Evolutionary conservation across 2,797 vertebrate species (phyloP).

Genomic region (Eulemur albifrons): DNA sequence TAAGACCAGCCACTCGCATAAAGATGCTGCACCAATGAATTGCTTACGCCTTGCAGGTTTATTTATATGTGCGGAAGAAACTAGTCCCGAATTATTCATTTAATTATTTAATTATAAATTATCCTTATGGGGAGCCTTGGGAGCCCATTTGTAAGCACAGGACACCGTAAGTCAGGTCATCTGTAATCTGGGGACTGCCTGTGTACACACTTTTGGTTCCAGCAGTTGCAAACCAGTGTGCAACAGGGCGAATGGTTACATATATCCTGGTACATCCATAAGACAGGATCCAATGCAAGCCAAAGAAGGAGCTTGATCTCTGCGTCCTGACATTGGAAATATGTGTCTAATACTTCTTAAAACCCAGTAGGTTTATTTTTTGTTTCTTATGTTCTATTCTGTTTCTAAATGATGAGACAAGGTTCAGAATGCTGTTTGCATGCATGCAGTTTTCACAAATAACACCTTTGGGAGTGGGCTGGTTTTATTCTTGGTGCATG

Average conservation of each 20-base stretch:
- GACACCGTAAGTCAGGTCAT: too few relatives aligned
- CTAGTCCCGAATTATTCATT: too few relatives aligned
- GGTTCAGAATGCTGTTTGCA: neutral
- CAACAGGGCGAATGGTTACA: neutral
- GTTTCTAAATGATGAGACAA: neutral
- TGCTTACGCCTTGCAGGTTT: too few relatives aligned
- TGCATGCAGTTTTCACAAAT: constrained; percentile 3
- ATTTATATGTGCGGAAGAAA: too few relatives aligned
- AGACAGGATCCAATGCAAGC: neutral
- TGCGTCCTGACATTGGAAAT: constrained; percentile 1
- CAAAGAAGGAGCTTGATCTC: neutral
- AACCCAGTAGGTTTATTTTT: neutral
- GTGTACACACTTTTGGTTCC: neutral
- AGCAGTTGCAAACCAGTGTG: neutral
- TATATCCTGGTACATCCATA: neutral
- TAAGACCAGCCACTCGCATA: too few relatives aligned
- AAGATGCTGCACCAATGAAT: too few relatives aligned
- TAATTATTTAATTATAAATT: too few relatives aligned
- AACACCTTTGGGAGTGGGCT: neutral
- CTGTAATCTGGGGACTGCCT: too few relatives aligned
- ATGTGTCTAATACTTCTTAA: neutral
- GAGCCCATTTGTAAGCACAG: too few relatives aligned
- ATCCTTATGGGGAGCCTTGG: too few relatives aligned
- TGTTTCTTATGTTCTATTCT: neutral
- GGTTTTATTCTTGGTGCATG: neutral